These are phyloP conservation scores for Ctena decussata DNA, from an alignment of 2,888 invertebrate genomes.

Conservation along the genomic window DNA sequence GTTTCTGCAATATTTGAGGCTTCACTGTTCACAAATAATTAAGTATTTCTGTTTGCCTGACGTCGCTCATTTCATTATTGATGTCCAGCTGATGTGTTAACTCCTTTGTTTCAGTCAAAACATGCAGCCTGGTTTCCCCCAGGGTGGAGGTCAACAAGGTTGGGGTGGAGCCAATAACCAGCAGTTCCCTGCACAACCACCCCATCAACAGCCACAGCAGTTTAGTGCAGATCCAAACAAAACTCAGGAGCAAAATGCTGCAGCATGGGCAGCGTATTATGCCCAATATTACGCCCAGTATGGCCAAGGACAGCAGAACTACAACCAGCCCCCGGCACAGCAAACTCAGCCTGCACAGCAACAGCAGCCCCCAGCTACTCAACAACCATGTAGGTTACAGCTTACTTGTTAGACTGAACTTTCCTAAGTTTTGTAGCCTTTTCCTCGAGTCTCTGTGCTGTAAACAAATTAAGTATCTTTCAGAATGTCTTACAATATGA, in stretches of 20 bases:
- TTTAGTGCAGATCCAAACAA: slow-evolving; percentile 40
- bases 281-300: slow-evolving; percentile 87
- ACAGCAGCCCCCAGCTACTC: slow-evolving; percentile 37
- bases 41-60: too few relatives aligned
- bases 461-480: too few relatives aligned
- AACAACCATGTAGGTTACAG: slow-evolving; percentile 72
- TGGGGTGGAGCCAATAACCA: slow-evolving; percentile 65
- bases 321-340: slow-evolving; percentile 75
- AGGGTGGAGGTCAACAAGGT: slow-evolving; percentile 46
- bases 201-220: slow-evolving; percentile 57
- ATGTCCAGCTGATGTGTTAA: too few relatives aligned
- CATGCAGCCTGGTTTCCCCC: slow-evolving; percentile 65
- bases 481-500: too few relatives aligned
- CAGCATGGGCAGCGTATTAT: slow-evolving; percentile 88
- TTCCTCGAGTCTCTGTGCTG: too few relatives aligned
- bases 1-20: too few relatives aligned
- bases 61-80: too few relatives aligned
- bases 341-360: slow-evolving; percentile 75
- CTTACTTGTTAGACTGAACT: too few relatives aligned
- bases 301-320: slow-evolving; percentile 67
- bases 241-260: slow-evolving; percentile 86
- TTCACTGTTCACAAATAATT: too few relatives aligned
- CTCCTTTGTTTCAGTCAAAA: slow-evolving; percentile 51
- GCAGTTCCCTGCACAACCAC: slow-evolving; percentile 67
- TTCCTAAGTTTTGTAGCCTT: too few relatives aligned